Evolutionary conservation across 2,797 vertebrate genomes (phyloP).

Genomic region (Pseudocheirus occidentalis): DNA sequence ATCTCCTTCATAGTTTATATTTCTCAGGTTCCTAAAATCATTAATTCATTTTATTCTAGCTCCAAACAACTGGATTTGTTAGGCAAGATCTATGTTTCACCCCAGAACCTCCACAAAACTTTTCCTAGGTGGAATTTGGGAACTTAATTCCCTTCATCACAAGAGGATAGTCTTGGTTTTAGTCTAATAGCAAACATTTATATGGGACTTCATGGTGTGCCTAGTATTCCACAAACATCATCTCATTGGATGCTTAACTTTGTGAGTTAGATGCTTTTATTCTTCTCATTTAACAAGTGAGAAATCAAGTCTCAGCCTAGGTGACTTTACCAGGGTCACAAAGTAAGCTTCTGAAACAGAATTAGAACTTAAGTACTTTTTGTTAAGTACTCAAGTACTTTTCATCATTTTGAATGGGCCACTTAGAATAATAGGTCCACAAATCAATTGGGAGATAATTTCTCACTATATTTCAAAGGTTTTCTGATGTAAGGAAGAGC

Average conservation of each 20-base stretch:
- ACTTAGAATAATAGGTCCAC: neutral
- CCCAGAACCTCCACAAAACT: neutral
- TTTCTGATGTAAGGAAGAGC: neutral
- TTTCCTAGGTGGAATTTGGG: neutral
- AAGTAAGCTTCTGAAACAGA: neutral
- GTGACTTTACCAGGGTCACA: neutral
- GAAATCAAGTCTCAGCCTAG: neutral
- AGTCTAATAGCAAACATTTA: neutral
- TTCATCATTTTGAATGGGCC: neutral
- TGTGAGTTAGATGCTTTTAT: neutral
- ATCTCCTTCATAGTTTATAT: neutral
- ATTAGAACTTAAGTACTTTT: neutral
- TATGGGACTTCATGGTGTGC: neutral
- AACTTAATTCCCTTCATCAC: neutral
- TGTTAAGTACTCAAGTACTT: neutral
- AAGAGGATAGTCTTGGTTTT: neutral
- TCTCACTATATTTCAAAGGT: neutral
- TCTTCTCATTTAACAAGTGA: neutral
- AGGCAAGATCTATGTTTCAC: neutral
- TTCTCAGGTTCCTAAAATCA: neutral
- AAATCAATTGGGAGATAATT: neutral
- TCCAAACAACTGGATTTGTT: neutral
- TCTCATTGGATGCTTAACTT: neutral
- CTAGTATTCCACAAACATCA: neutral
- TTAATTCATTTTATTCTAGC: neutral